A percentile compares a stretch with the other conserved stretches of the same genome.
These are phyloP conservation scores for Pseudochirops cupreus DNA, from an alignment of 2,797 vertebrate genomes.

Conservation along the genomic window DNA sequence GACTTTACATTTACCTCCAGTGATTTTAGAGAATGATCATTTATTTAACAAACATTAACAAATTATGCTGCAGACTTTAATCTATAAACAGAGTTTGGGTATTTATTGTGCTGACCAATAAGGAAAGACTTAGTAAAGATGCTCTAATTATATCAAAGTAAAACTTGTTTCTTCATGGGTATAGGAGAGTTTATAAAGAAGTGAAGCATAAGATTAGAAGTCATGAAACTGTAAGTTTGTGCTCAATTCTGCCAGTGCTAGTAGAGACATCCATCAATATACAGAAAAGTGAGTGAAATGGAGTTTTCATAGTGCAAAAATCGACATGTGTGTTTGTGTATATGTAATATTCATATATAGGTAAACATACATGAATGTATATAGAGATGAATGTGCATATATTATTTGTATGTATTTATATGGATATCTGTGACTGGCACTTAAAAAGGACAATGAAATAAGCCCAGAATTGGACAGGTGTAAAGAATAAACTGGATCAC, in stretches of 20 bases:
- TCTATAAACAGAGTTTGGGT: not conserved
- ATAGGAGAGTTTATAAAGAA: not conserved
- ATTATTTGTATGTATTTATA: not conserved
- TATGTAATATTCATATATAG: not conserved
- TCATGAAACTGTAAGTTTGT: not conserved
- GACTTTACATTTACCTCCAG: not conserved
- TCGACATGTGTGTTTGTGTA: not conserved
- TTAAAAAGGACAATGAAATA: not conserved
- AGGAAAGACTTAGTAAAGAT: not conserved
- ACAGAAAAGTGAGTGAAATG: not conserved
- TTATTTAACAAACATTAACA: slow-evolving; percentile 39
- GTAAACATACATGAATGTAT: not conserved
- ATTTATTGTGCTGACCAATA: not conserved
- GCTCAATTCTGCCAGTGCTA: not conserved
- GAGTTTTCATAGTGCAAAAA: not conserved
- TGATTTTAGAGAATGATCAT: not conserved
- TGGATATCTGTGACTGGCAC: not conserved
- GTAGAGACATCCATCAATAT: not conserved
- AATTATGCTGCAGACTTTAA: not conserved
- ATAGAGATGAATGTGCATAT: not conserved
- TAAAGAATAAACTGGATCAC: not conserved
- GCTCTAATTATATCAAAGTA: not conserved
- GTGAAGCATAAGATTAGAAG: not conserved
- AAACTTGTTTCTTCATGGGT: not conserved
- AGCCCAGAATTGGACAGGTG: not conserved